phyloP scores from a whole-genome alignment of 2,113 vertebrate species.

The Anser brachyrhynchus region DNA sequence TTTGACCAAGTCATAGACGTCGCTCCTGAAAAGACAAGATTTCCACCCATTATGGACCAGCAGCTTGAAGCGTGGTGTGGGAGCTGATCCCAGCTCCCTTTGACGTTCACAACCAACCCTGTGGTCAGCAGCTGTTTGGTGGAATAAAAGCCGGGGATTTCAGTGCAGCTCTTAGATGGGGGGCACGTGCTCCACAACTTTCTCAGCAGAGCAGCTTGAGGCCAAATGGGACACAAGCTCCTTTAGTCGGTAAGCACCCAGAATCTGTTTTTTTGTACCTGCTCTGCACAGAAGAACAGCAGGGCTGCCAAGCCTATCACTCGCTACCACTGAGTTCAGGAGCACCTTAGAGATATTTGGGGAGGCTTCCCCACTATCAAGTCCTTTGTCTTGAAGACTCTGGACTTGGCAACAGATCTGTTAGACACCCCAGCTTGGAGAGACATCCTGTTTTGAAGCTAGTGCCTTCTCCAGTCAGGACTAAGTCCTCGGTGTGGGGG shows the following conservation, averaged over 20 bases:
- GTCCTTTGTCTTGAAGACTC: not conserved
- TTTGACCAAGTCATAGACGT: constrained; percentile 77
- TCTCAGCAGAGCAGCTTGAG: not conserved
- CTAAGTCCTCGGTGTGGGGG: not conserved
- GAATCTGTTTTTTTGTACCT: not conserved
- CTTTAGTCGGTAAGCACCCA: not conserved
- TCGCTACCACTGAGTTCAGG: not conserved
- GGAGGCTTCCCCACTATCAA: not conserved
- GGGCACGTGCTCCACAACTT: not conserved
- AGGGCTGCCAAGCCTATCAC: not conserved
- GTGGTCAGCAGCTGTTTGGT: not conserved
- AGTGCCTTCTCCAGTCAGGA: not conserved
- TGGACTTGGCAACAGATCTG: not conserved
- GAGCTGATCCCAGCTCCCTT: not conserved
- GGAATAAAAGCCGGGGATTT: not conserved
- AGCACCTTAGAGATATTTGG: not conserved
- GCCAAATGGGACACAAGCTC: not conserved
- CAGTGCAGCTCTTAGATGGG: not conserved
- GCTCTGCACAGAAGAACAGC: not conserved
- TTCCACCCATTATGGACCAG: not conserved
- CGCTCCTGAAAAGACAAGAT: constrained; percentile 62
- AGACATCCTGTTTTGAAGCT: not conserved
- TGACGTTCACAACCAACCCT: not conserved
- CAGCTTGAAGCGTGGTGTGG: not conserved
- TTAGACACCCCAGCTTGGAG: not conserved